A percentile compares a stretch with the other conserved stretches of the same genome.
Evolutionary conservation across 2,888 invertebrate genomes (phyloP).

Genomic region (Microctonus hyperodae): DNA sequence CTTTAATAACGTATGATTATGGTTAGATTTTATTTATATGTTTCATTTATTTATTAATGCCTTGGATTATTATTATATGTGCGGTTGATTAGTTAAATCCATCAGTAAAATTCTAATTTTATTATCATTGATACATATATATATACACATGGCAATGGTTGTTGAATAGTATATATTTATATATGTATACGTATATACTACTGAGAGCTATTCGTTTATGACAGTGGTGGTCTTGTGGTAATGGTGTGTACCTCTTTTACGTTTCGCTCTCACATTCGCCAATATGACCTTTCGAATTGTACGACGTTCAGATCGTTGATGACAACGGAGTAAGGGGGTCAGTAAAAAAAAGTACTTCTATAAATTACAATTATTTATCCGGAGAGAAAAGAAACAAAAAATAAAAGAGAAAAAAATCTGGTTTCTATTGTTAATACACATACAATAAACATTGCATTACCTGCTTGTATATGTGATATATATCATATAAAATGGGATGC

Average conservation of each 20-base stretch:
- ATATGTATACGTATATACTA: too few relatives aligned
- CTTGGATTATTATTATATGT: neutral
- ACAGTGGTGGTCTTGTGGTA: neutral
- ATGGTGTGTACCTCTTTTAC: constrained; percentile 33
- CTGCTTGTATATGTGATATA: constrained; percentile 25
- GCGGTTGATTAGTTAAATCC: neutral
- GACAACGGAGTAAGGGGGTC: constrained; percentile 9
- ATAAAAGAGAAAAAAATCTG: constrained; percentile 38
- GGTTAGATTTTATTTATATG: neutral
- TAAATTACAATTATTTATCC: too few relatives aligned
- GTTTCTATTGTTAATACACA: constrained; percentile 38
- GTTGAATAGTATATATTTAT: neutral
- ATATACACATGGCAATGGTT: neutral
- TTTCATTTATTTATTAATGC: neutral
- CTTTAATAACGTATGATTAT: neutral
- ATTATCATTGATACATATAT: neutral
- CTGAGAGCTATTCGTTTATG: constrained; percentile 36
- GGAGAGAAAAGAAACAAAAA: too few relatives aligned
- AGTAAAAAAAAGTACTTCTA: constrained; percentile 13
- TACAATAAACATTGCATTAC: too few relatives aligned
- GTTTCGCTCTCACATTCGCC: constrained; percentile 37
- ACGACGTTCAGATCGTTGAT: constrained; percentile 24
- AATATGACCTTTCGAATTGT: constrained; percentile 44
- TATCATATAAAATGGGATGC: constrained; percentile 29
- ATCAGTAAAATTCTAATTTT: constrained; percentile 10